Evolutionary conservation across 2,797 vertebrate species (phyloP), one percentile per base, ranked within the genome.

Genomic region (Delichon dasypus): DNA sequence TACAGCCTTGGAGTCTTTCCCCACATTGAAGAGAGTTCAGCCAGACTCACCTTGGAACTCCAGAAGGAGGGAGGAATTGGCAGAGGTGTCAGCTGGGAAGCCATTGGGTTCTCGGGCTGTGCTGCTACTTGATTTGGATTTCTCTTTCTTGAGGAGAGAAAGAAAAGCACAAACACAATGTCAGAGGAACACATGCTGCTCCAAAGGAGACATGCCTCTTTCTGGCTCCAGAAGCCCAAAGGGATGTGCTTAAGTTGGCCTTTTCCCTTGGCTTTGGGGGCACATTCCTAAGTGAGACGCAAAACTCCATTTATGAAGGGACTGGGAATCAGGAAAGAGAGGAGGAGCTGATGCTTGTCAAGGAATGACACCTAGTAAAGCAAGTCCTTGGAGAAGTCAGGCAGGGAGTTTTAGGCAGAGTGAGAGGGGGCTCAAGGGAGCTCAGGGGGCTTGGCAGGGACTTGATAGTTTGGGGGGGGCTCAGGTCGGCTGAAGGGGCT

Each of bases 11-110:
- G 13, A 34, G 27, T 30, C 21, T 27, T 45, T 44, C 26, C 13
- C 16, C 50, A 36, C 5, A 16, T 22, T 26, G 48, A 70, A 88
- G 72, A n/a, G 30, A 44, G 45, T 38, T 70, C 38, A 36, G 53
- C 32, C 64, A 73, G 68, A 94, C 98, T 97, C 97, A 99, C 99
- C 99, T 94, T 99, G 99, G 94, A 99, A 99, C 97, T 99, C 99
- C 97, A 99, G 97, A 73, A 99, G 98, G 76, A 99, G 98, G 48
- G 98, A 98, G 36, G 98, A 99, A 38, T 99, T 98, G 95, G 98
- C 97, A 64, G 99, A 98, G 21, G 98, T 98, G 93, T 99, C 98
- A 45, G 97, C 93, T 23, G 98, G 97, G 94, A 98, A 98, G 77
- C 97, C 97, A 94, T 99, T 99, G 83, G 98, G 93, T 74, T 99